A percentile compares a stretch with the other conserved stretches of the same genome.
Conservation (phyloP, 1,140 invertebrate genomes). For the Aphelinus certus region DNA sequence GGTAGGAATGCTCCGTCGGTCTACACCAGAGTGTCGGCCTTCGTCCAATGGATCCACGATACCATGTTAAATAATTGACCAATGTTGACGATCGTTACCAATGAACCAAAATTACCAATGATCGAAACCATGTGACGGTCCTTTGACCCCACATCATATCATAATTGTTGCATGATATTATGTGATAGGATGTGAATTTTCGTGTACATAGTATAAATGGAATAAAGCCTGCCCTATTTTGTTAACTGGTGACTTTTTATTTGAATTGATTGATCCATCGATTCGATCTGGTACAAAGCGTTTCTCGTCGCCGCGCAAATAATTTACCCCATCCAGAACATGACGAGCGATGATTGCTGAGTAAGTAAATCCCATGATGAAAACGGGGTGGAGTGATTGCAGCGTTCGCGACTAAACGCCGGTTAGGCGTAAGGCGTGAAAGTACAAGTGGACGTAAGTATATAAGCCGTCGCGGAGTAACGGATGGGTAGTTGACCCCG, state of each 20-base stretch:
- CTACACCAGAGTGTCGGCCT: slow-evolving; percentile 74
- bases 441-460: slow-evolving; percentile 1
- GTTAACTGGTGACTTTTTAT: background rate
- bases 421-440: background rate
- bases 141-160: background rate
- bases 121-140: background rate
- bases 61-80: slow-evolving; percentile 35
- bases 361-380: too few relatives aligned
- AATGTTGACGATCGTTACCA: too few relatives aligned
- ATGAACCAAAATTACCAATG: too few relatives aligned
- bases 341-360: too few relatives aligned
- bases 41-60: slow-evolving; percentile 62
- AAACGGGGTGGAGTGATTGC: too few relatives aligned
- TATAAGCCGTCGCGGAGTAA: background rate
- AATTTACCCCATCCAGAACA: too few relatives aligned
- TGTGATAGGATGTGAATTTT: slow-evolving; percentile 8
- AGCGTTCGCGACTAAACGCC: too few relatives aligned
- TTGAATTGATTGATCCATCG: too few relatives aligned
- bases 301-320: too few relatives aligned
- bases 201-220: slow-evolving; percentile 27
- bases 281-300: too few relatives aligned
- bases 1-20: slow-evolving; percentile 72
- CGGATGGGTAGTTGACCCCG: slow-evolving; percentile 29
- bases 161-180: slow-evolving; percentile 1
- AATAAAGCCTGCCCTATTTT: slow-evolving; percentile 24